These are phyloP conservation scores for Ophion ellenae DNA, from an alignment of 2,888 invertebrate genomes.

Conservation along the genomic window DNA sequence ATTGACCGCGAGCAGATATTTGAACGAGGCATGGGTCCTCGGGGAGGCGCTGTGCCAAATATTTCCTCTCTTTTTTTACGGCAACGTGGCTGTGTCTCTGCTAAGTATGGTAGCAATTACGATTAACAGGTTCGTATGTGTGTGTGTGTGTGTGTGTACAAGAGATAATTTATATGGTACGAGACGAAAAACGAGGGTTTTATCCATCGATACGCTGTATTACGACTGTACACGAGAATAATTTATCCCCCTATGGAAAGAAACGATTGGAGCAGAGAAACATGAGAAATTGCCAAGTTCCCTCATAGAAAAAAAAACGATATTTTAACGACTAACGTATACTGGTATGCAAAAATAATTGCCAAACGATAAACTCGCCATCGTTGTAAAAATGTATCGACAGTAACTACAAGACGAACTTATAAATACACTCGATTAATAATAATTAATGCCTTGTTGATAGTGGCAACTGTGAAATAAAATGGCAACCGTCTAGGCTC, in stretches of 20 bases:
- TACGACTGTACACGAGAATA: background rate
- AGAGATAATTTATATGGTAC: background rate
- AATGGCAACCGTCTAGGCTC: background rate
- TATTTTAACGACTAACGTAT: background rate
- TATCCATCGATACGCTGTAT: constrained; percentile 19
- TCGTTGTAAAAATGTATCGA: background rate
- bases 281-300: background rate
- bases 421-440: background rate
- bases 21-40: constrained; percentile 92
- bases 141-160: background rate
- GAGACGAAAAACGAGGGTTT: constrained; percentile 6
- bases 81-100: constrained; percentile 94
- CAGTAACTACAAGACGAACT: background rate
- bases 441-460: background rate
- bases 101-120: constrained; percentile 96
- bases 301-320: background rate
- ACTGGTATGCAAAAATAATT: background rate
- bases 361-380: background rate
- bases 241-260: background rate
- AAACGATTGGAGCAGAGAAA: background rate
- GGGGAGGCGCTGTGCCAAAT: constrained; percentile 91
- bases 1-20: constrained; percentile 92
- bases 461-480: background rate
- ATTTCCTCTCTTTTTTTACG: constrained; percentile 95
- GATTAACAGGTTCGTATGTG: constrained; percentile 89